Evolutionary conservation across 2,888 invertebrate genomes (phyloP).

Genomic region (Dendrolimus houi): DNA sequence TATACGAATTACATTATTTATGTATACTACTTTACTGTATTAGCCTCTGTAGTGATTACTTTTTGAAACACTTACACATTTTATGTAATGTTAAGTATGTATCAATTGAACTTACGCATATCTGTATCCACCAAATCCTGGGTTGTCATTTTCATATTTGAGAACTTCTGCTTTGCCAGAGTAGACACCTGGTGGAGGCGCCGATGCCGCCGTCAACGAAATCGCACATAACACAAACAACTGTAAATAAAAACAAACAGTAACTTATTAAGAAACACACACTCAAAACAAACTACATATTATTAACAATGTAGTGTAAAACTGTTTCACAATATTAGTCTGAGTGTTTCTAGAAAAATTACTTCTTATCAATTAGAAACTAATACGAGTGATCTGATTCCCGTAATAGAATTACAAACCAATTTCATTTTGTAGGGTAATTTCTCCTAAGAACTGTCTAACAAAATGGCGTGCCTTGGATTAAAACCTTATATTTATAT

Average conservation of each 20-base stretch:
- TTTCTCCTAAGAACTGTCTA: background rate
- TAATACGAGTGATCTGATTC: too few relatives aligned
- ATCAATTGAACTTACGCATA: background rate
- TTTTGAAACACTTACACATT: too few relatives aligned
- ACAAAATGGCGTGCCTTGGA: background rate
- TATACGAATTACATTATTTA: too few relatives aligned
- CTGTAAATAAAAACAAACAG: background rate
- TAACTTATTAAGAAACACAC: too few relatives aligned
- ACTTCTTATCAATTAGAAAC: too few relatives aligned
- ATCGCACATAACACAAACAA: slow-evolving; percentile 6
- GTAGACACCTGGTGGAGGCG: background rate
- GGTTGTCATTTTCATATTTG: background rate
- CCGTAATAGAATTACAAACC: background rate
- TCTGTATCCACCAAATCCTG: background rate
- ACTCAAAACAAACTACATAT: too few relatives aligned
- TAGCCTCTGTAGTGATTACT: too few relatives aligned
- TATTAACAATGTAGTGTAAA: background rate
- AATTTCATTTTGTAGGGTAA: background rate
- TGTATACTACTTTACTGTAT: too few relatives aligned
- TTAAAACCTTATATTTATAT: background rate
- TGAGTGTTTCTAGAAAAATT: too few relatives aligned
- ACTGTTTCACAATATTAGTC: background rate
- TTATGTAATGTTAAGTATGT: too few relatives aligned
- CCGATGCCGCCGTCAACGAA: background rate
- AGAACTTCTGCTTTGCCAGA: background rate